Evolutionary conservation across 2,113 vertebrate species (phyloP), one percentile per base, ranked within the genome.

Genomic region (Cepphus grylle): DNA sequence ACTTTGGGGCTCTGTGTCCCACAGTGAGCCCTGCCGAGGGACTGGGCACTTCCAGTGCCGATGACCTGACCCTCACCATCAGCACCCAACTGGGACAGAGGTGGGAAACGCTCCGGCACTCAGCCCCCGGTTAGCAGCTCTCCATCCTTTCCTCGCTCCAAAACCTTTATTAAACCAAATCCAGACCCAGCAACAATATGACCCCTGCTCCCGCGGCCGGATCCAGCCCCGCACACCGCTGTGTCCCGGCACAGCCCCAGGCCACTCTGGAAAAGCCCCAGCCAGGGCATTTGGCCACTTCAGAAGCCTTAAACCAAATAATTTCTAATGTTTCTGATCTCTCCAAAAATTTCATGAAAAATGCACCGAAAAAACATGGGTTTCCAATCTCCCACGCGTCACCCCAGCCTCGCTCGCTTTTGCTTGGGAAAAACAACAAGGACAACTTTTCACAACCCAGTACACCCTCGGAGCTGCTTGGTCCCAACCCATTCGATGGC

Each of bases 341-440:
- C 59, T 38, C 79, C 29, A 50, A 89, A 93, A 84, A 27, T 78
- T 58, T 89, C n/a, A 84, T 50, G 69, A 85, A 93, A 86, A 84
- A 73, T 70, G 32, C n/a, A 53, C 59, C 1, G 0, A 73, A 42
- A 42, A 8, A 9, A 34, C 22, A 8, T 42, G 49, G 19, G 42
- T 50, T 88, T 58, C 43, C 32, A 26, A 16, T 11, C 58, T 81
- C 30, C 40, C 6, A 20, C 58, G 32, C 13, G 5, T 43, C 69
- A 87, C n/a, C 27, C 0, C 0, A 55, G 27, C 38, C 32, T 84
- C 1, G 0, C 34, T 62, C 6, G 1, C 52, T 93, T 40, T 27
- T 12, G 25, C 19, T 87, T 50, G 15, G 55, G 55, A 81, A 95
- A 90, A 90, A 90, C 15, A 65, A 43, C 26, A 53, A 47, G 18